Evolutionary conservation across 1,140 invertebrate species (phyloP).

Genomic region (Aethina tumida): DNA sequence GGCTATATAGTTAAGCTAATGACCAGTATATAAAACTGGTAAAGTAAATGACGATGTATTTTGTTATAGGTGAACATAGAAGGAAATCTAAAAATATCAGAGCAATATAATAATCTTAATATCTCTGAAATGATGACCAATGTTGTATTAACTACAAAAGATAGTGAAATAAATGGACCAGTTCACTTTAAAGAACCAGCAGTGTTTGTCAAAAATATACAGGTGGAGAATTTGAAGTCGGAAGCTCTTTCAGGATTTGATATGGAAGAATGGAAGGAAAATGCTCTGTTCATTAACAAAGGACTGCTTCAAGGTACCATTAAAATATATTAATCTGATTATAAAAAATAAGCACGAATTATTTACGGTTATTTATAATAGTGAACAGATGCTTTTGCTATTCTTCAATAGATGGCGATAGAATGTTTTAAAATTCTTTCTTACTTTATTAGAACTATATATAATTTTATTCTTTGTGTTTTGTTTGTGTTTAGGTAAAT

Average conservation of each 20-base stretch:
- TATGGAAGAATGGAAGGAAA: conserved; percentile 18
- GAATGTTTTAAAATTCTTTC: too few relatives aligned
- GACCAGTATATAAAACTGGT: too few relatives aligned
- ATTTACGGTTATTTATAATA: conserved; percentile 6
- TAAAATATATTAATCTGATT: conserved; percentile 1
- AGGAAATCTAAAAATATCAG: conserved; percentile 21
- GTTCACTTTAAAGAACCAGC: conserved; percentile 22
- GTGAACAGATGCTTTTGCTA: neutral
- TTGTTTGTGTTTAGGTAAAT: conserved; percentile 21
- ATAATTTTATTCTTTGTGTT: too few relatives aligned
- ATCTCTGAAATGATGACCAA: conserved; percentile 19
- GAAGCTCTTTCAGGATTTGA: conserved; percentile 19
- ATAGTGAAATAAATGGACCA: conserved; percentile 18
- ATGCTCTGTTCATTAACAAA: conserved; percentile 25
- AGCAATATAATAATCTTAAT: conserved; percentile 22
- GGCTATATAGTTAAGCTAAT: too few relatives aligned
- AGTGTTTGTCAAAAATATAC: conserved; percentile 17
- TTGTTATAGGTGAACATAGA: conserved; percentile 23
- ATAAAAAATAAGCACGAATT: too few relatives aligned
- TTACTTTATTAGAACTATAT: too few relatives aligned
- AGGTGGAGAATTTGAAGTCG: conserved; percentile 23
- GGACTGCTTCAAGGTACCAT: conserved; percentile 19
- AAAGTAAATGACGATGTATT: too few relatives aligned
- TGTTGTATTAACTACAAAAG: conserved; percentile 23
- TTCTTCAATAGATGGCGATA: too few relatives aligned